phyloP scores from a whole-genome alignment of 2,113 vertebrate genomes.

The Tetraodon nigroviridis region DNA sequence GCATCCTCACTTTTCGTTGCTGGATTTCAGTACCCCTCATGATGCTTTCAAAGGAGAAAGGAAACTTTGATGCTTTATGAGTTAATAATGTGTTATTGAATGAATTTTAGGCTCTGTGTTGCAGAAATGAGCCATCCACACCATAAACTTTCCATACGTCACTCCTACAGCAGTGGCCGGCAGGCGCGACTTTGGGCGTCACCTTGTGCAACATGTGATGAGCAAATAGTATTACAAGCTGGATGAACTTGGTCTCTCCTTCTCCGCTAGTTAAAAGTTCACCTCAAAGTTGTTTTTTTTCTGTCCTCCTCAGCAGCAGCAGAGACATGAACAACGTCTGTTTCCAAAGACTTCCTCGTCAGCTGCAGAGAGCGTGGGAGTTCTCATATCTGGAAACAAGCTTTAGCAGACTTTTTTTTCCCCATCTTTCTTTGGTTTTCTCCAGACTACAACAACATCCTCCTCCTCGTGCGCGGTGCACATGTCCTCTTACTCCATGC shows the following conservation, averaged over 20 bases:
- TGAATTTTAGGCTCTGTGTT: neutral
- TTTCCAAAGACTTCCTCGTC: conserved; percentile 63
- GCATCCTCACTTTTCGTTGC: too few species aligned
- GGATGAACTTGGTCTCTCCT: conserved; percentile 11
- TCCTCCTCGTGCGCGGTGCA: conserved; percentile 50
- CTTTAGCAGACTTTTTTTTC: conserved; percentile 55
- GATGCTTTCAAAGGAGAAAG: too few species aligned
- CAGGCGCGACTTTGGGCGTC: conserved; percentile 23
- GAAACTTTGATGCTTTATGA: too few species aligned
- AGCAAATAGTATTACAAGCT: conserved; percentile 21
- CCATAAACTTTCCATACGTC: neutral
- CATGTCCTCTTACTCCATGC: conserved; percentile 64
- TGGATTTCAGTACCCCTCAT: too few species aligned
- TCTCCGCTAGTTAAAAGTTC: conserved; percentile 21
- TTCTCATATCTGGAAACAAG: conserved; percentile 70
- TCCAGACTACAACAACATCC: conserved; percentile 61
- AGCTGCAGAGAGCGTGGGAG: conserved; percentile 68
- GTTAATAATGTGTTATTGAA: neutral
- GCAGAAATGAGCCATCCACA: neutral
- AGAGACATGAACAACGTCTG: conserved; percentile 57
- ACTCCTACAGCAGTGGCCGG: conserved; percentile 15
- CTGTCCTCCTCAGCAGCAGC: conserved; percentile 35
- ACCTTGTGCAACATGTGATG: conserved; percentile 9
- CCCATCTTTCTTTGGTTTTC: neutral
- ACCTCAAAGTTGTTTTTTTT: conserved; percentile 14